Base-by-base conservation (phyloP, 2,113 vertebrate genomes). In the Dicentrarchus labrax region DNA sequence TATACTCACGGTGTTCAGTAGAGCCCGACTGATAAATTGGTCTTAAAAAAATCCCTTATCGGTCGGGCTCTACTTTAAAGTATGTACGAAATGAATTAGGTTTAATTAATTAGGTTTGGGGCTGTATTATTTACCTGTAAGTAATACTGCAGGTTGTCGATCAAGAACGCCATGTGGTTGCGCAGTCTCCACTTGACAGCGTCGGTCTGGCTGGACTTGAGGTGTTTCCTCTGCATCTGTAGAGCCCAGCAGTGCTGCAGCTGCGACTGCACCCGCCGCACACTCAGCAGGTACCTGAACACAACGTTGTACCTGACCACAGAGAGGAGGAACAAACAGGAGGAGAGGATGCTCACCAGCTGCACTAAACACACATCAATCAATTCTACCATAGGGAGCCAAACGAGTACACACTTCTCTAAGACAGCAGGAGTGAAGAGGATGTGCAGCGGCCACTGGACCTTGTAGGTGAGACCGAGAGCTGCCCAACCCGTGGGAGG, bases 101-200 rank as follows among this genome's bases (percentile, higher is more conserved):
- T 30, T 30, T 30, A 30, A 30, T 30, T 30, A 3, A 30, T 30
- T 30, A 30, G 30, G 68, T 53, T 38, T 53, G 22, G 48, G 15
- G 8, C 36, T 12, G n/a, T 1, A 4, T 2, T 9, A 13, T 24
- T 15, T 56, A 99, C 98, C 97, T 99, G 98, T n/a, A 99, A 88
- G 75, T 99, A 99, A 88, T 99, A 99, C 91, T 99, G 98, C 79
- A 99, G 97, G 88, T 99, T 99, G 87, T 99, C 98, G 51, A 99
- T 98, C 13, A 99, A 87, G 89, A 99, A 99, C 0, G 98, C 97
- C 98, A 99, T 99, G 94, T 99, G 98, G 83, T 99, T 98, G 67
- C 98, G 96, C 1, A 99, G 94, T 24, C 97, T 95, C 96, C 97
- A 99, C 91, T 99, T 99, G 45, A 97, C 92, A 0, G 97, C 97